Percentiles rank a stretch among this genome's conserved stretches.
Conservation (phyloP, 2,113 vertebrate genomes). For the Kryptolebias marmoratus region DNA sequence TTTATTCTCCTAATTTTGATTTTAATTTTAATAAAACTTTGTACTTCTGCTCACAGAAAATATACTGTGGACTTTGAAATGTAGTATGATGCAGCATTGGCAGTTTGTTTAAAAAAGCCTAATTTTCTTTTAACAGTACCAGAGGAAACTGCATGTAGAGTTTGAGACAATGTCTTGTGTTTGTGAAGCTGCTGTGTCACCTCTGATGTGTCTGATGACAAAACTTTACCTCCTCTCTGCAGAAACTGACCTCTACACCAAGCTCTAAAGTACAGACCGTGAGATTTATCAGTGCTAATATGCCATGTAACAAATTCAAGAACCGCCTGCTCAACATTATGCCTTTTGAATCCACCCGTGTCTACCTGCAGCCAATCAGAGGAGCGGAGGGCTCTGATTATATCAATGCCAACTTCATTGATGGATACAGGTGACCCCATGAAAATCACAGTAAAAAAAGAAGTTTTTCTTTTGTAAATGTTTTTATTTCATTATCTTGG, state of each 20-base stretch:
- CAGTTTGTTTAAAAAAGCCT: no score
- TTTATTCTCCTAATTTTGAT: no score
- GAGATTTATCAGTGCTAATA: conserved; percentile 96
- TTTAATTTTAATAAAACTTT: no score
- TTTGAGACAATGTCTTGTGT: background rate
- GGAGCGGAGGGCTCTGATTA: conserved; percentile 97
- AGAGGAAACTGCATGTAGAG: background rate
- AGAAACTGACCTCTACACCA: conserved; percentile 86
- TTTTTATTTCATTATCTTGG: no score
- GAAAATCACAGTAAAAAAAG: background rate
- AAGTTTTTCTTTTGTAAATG: background rate
- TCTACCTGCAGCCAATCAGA: conserved; percentile 94
- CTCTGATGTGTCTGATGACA: background rate
- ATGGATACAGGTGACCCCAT: conserved; percentile 89
- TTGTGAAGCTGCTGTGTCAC: conserved; percentile 3
- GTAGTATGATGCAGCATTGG: no score
- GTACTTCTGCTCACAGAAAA: no score
- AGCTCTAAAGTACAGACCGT: conserved; percentile 94
- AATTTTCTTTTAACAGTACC: no score
- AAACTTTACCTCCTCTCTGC: conserved; percentile 4
- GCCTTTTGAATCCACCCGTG: conserved; percentile 93
- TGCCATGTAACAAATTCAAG: conserved; percentile 98
- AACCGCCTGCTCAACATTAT: conserved; percentile 96
- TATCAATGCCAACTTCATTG: conserved; percentile 96
- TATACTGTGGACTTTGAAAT: no score